These are phyloP conservation scores for Nephila pilipes DNA, from an alignment of 1,140 invertebrate genomes.

Conservation along the genomic window DNA sequence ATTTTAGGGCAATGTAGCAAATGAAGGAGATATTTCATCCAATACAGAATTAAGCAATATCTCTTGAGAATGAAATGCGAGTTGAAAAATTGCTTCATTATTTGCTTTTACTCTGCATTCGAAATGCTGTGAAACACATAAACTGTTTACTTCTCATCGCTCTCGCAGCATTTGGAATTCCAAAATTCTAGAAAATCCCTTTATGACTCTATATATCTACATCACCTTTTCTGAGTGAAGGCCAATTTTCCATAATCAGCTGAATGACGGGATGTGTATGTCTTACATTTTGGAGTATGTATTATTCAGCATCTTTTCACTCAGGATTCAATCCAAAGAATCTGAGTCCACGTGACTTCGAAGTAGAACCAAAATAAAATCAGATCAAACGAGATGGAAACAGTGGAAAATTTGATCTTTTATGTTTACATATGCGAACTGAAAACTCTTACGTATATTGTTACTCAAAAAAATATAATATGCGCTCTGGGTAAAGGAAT, in stretches of 20 bases:
- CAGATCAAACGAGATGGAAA: constrained; percentile 58
- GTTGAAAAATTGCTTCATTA: no score
- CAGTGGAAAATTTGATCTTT: constrained; percentile 44
- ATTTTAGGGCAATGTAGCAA: no score
- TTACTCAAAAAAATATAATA: constrained; percentile 58
- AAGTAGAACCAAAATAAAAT: constrained; percentile 42
- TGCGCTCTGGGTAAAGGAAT: constrained; percentile 33
- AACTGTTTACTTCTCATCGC: background rate
- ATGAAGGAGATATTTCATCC: no score
- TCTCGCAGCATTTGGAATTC: constrained; percentile 18
- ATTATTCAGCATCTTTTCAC: constrained; percentile 52
- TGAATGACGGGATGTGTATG: constrained; percentile 45
- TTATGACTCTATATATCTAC: background rate
- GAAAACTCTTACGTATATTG: constrained; percentile 46
- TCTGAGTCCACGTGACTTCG: constrained; percentile 37
- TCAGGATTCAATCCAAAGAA: constrained; percentile 31
- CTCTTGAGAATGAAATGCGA: no score
- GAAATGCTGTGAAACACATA: background rate
- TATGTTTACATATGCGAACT: constrained; percentile 62
- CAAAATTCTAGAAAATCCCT: background rate
- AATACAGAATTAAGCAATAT: no score
- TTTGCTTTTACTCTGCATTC: background rate
- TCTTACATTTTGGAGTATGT: constrained; percentile 1
- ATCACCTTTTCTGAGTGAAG: constrained; percentile 41
- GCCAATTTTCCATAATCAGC: constrained; percentile 64